Evolutionary conservation across 2,888 invertebrate genomes (phyloP).

Genomic region (Eucera pruinosa): DNA sequence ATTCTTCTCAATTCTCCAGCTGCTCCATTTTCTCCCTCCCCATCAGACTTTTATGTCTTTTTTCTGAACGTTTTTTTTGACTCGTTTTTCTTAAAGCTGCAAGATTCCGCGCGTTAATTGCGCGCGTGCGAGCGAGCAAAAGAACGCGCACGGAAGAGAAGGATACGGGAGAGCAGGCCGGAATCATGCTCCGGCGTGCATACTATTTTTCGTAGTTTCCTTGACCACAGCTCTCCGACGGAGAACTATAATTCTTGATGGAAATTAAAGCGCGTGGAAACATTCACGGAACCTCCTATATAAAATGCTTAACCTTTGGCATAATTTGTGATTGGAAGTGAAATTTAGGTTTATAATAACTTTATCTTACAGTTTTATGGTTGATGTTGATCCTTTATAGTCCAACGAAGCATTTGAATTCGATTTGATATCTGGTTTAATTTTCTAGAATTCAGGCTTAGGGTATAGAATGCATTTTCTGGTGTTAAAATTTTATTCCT

Average conservation of each 20-base stretch:
- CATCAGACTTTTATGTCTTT: background rate
- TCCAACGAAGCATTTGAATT: too few species aligned
- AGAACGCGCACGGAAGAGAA: conserved; percentile 28
- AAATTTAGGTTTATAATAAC: too few species aligned
- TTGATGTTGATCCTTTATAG: too few species aligned
- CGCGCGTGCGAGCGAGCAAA: conserved; percentile 26
- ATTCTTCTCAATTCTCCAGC: background rate
- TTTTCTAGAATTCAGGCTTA: too few species aligned
- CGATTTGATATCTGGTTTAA: too few species aligned
- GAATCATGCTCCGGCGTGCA: conserved; percentile 80
- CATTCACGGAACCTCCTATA: conserved; percentile 2
- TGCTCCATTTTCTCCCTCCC: background rate
- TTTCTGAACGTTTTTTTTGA: background rate
- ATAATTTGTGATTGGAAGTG: conserved; percentile 3
- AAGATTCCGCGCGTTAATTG: conserved; percentile 54
- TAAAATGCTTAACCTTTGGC: too few species aligned
- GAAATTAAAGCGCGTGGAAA: conserved; percentile 43
- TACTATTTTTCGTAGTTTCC: conserved; percentile 72
- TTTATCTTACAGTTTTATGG: too few species aligned
- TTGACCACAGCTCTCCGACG: conserved; percentile 45
- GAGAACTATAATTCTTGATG: conserved; percentile 39
- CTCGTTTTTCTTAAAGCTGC: background rate
- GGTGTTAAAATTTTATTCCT: too few species aligned
- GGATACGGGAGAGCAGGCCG: conserved; percentile 61
- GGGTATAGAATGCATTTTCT: too few species aligned